Evolutionary conservation across 2,113 vertebrate species (phyloP).

Genomic region (Toxotes chatareus): DNA sequence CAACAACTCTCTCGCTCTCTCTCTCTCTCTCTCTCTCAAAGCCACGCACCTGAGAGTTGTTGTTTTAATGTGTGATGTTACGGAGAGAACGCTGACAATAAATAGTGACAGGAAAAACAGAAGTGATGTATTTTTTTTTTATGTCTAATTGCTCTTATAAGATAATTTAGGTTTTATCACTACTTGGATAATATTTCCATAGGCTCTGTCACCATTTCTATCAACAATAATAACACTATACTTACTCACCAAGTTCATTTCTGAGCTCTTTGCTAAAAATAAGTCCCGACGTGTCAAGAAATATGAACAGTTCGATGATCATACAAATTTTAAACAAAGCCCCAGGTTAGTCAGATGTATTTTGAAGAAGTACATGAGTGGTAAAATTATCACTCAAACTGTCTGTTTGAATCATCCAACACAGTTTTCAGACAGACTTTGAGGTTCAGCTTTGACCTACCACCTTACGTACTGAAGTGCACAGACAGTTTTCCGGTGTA

Average conservation of each 20-base stretch:
- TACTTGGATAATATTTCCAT: not conserved
- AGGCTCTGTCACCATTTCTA: not conserved
- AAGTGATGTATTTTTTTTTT: not conserved
- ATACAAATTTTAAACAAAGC: not conserved
- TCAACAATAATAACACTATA: not conserved
- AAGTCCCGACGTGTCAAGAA: not conserved
- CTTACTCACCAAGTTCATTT: not conserved
- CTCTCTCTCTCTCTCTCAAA: not conserved
- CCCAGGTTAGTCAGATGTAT: not conserved
- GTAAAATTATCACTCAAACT: not conserved
- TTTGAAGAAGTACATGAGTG: not conserved
- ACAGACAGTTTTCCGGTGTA: not conserved
- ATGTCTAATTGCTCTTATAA: not conserved
- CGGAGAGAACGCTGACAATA: not conserved
- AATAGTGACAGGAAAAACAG: not conserved
- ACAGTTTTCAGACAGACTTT: not conserved
- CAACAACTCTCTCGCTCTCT: conserved; percentile 40
- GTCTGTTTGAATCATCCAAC: not conserved
- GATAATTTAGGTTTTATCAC: not conserved
- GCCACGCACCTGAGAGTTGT: conserved; percentile 9
- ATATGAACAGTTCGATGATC: not conserved
- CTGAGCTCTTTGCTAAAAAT: not conserved
- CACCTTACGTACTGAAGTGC: not conserved
- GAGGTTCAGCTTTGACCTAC: not conserved
- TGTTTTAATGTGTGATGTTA: conserved; percentile 28